Conservation (phyloP, 2,113 vertebrate species). For the Tragelaphus imberbis region DNA sequence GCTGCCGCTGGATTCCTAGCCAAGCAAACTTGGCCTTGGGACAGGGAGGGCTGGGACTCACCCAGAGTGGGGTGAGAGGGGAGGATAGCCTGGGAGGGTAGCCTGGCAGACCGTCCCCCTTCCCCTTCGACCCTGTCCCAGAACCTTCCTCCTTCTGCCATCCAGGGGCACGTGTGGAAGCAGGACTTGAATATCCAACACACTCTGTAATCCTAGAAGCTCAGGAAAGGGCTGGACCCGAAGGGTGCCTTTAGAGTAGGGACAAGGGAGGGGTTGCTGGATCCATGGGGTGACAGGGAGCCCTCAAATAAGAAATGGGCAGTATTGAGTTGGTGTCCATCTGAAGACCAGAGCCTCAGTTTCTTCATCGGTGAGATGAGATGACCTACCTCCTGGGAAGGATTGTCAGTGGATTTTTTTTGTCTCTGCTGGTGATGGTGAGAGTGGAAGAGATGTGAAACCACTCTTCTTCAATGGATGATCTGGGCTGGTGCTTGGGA, state of each 20-base stretch:
- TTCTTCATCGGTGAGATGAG: neutral
- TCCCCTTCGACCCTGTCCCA: neutral
- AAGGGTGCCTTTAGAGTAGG: neutral
- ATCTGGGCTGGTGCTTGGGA: neutral
- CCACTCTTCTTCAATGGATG: no score
- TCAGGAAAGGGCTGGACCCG: neutral
- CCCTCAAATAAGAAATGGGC: neutral
- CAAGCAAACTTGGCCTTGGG: constrained; percentile 16
- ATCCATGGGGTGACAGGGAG: neutral
- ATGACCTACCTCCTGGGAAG: neutral
- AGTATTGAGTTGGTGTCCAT: neutral
- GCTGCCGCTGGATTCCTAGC: neutral
- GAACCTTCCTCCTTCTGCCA: neutral
- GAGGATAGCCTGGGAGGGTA: neutral
- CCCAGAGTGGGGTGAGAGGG: neutral
- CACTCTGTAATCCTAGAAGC: neutral
- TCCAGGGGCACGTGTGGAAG: neutral
- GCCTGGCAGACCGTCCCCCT: no score
- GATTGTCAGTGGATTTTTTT: neutral
- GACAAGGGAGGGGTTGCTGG: neutral
- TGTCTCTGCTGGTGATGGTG: neutral
- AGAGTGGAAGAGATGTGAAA: neutral
- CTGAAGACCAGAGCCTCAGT: neutral
- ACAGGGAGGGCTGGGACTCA: neutral
- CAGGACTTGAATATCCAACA: neutral